Conservation (phyloP, 2,113 vertebrate genomes). For the Tupaia chinensis region DNA sequence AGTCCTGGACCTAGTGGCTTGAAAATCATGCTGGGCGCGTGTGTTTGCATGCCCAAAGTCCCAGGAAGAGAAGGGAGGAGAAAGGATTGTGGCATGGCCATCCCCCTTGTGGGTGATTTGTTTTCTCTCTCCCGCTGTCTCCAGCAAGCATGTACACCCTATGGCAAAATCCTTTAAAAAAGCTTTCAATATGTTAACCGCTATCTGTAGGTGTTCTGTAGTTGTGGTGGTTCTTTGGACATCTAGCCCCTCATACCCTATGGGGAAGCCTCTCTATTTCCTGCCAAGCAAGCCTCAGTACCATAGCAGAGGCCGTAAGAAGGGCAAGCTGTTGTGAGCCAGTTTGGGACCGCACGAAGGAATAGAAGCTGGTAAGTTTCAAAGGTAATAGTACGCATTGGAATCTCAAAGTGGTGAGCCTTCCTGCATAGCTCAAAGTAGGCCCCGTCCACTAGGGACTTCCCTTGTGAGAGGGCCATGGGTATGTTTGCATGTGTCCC, state of each 20-base stretch:
- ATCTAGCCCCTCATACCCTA: background rate
- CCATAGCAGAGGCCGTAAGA: fast-evolving
- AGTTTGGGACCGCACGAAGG: background rate
- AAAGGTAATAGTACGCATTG: background rate
- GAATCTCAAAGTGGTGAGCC: background rate
- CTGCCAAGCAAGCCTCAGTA: background rate
- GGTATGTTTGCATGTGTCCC: fast-evolving
- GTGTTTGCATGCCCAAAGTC: too few relatives aligned
- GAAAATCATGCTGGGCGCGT: too few relatives aligned
- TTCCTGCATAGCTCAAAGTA: background rate
- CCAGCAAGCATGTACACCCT: too few relatives aligned
- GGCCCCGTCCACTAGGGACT: fast-evolving
- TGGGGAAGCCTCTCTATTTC: background rate
- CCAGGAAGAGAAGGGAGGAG: too few relatives aligned
- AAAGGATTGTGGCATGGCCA: too few relatives aligned
- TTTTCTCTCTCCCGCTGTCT: too few relatives aligned
- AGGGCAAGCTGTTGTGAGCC: background rate
- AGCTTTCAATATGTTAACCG: background rate
- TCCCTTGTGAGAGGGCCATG: fast-evolving
- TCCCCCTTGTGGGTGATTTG: too few relatives aligned
- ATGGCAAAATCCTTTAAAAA: background rate
- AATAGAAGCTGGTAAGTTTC: background rate
- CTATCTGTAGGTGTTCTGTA: background rate
- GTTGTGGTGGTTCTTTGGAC: background rate
- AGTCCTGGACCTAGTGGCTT: too few relatives aligned